A percentile compares a stretch with the other conserved stretches of the same genome.
Conservation (phyloP, 1,140 invertebrate species). For the Araneus ventricosus region DNA sequence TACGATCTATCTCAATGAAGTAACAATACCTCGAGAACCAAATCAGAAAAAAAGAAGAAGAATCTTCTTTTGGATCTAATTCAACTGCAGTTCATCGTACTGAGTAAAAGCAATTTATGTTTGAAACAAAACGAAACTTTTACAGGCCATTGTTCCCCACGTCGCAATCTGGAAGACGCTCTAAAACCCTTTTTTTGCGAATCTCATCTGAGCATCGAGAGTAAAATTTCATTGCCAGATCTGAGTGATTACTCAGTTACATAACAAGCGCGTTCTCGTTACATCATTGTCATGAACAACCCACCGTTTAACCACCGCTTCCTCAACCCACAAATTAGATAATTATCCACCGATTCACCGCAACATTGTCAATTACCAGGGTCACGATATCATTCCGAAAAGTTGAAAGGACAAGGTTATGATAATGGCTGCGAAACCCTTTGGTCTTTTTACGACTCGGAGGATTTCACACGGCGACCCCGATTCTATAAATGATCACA, state of each 20-base stretch:
- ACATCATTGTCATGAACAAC: not conserved
- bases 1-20: too few relatives aligned
- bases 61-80: too few relatives aligned
- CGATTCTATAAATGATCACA: not conserved
- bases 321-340: slow-evolving; percentile 1
- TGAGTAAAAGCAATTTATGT: not conserved
- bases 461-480: not conserved
- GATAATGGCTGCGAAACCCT: not conserved
- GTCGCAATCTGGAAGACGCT: not conserved
- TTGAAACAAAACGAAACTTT: not conserved
- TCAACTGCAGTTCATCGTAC: too few relatives aligned
- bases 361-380: not conserved
- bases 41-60: too few relatives aligned
- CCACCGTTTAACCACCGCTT: not conserved
- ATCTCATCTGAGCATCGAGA: too few relatives aligned
- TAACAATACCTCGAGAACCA: too few relatives aligned
- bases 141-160: not conserved
- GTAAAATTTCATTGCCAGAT: too few relatives aligned
- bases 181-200: too few relatives aligned
- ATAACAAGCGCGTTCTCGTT: not conserved
- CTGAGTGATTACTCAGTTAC: too few relatives aligned
- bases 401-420: not conserved
- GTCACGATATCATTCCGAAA: not conserved
- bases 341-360: not conserved
- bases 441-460: slow-evolving; percentile 10